These are phyloP conservation scores for Clangula hyemalis DNA, from an alignment of 2,797 vertebrate genomes.

Conservation along the genomic window DNA sequence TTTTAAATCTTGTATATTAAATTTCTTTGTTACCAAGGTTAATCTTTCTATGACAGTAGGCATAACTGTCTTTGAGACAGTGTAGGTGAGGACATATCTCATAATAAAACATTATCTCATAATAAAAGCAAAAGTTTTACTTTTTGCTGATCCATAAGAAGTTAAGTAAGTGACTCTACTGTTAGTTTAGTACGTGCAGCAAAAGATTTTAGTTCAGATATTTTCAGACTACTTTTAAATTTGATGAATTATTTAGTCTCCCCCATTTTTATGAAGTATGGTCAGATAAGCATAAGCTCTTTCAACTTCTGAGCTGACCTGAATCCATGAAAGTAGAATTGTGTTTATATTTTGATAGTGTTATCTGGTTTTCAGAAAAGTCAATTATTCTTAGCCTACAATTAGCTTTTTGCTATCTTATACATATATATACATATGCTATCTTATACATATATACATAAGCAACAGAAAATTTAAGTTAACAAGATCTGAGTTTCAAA, in stretches of 20 bases:
- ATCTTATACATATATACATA: not conserved
- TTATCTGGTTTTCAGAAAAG: not conserved
- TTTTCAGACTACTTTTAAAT: not conserved
- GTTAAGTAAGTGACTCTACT: not conserved
- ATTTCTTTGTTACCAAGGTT: not conserved
- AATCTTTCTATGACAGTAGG: not conserved
- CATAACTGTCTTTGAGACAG: not conserved
- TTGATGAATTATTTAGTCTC: not conserved
- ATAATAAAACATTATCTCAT: not conserved
- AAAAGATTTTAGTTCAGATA: not conserved
- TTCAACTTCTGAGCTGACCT: not conserved
- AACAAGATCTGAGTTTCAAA: not conserved
- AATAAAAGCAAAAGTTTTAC: not conserved
- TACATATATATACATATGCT: no score
- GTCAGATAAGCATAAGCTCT: not conserved
- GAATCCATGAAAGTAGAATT: not conserved
- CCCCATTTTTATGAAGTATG: not conserved
- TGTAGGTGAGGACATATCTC: not conserved
- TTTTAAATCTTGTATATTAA: not conserved
- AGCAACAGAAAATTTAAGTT: not conserved
- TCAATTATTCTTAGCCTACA: not conserved
- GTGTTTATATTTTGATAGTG: not conserved
- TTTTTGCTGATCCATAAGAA: not conserved
- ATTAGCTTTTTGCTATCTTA: not conserved
- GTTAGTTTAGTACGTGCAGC: not conserved